Percentiles rank a stretch among this genome's conserved stretches.
These are phyloP conservation scores for Centropyge bicolor DNA, from an alignment of 2,797 vertebrate genomes.

Conservation along the genomic window DNA sequence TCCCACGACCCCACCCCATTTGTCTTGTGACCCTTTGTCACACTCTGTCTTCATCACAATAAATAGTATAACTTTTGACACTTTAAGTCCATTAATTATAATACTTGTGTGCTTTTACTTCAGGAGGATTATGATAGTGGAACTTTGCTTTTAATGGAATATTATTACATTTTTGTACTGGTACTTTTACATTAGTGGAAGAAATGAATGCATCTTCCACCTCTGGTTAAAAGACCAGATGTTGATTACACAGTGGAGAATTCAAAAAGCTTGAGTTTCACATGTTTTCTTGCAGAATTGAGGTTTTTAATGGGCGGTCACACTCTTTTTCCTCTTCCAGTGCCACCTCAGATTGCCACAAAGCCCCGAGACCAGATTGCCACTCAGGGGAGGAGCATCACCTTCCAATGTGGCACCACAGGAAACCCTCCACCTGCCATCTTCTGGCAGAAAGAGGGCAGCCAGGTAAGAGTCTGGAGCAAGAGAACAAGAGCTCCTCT, in stretches of 20 bases:
- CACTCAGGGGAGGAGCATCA: constrained; percentile 88
- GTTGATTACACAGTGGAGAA: constrained; percentile 22
- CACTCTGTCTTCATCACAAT: too few species aligned
- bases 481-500: constrained; percentile 23
- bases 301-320: constrained; percentile 20
- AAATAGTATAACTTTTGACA: not conserved
- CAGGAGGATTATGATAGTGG: not conserved
- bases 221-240: constrained; percentile 10
- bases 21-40: too few species aligned
- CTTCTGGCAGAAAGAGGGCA: constrained; percentile 99
- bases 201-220: not conserved
- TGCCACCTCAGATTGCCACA: constrained; percentile 91
- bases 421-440: constrained; percentile 97
- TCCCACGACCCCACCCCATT: not conserved
- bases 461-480: constrained; percentile 87
- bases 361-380: constrained; percentile 92
- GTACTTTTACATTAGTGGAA: not conserved
- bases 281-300: constrained; percentile 6
- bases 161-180: not conserved
- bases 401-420: constrained; percentile 93
- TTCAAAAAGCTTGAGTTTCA: constrained; percentile 4
- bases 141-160: not conserved
- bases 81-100: not conserved
- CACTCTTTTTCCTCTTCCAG: constrained; percentile 75
- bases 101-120: not conserved